These are phyloP conservation scores for Gymnothorax reevesii DNA, from an alignment of 2,797 vertebrate genomes.

Conservation along the genomic window DNA sequence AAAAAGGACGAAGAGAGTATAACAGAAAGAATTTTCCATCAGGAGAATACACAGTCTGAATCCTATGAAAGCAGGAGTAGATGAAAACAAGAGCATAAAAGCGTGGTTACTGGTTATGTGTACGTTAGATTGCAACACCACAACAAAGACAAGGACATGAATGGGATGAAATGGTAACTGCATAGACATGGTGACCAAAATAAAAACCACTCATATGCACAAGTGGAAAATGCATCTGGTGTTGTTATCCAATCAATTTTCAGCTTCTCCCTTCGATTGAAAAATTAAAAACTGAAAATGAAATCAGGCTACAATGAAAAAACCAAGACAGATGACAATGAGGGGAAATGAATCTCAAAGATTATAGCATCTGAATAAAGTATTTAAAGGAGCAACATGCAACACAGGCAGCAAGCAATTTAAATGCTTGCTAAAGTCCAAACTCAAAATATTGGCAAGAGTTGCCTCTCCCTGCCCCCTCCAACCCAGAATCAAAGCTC, in stretches of 20 bases:
- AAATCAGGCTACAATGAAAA: background rate
- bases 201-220: background rate
- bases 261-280: background rate
- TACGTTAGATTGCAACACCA: background rate
- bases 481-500: too few species aligned
- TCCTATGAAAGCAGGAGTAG: background rate
- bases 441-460: too few species aligned
- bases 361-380: background rate
- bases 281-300: background rate
- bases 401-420: too few species aligned
- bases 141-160: background rate
- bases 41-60: background rate
- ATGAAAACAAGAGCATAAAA: background rate
- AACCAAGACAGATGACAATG: background rate
- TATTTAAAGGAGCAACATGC: background rate
- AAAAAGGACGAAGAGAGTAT: background rate
- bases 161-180: background rate
- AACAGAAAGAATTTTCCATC: background rate
- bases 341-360: background rate
- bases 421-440: too few species aligned
- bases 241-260: background rate
- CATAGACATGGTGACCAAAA: background rate
- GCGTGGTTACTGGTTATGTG: background rate
- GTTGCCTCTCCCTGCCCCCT: too few species aligned
- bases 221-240: background rate